Evolutionary conservation across 1,140 invertebrate species (phyloP).

Genomic region (Andricus grossulariae): DNA sequence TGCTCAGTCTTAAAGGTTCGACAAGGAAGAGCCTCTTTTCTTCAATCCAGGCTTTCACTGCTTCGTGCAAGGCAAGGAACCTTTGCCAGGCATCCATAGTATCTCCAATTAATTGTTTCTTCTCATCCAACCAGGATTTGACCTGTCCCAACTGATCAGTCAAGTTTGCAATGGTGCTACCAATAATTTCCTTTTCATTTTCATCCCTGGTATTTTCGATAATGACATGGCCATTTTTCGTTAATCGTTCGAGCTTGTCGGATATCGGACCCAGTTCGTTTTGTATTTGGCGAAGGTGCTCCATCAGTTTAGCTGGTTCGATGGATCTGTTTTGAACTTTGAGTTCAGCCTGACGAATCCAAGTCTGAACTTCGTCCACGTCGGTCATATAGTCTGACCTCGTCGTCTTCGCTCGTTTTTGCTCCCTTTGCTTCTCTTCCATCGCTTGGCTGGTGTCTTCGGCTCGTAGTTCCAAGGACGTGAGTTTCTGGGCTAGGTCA

Average conservation of each 20-base stretch:
- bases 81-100: slow-evolving; percentile 91
- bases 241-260: slow-evolving; percentile 87
- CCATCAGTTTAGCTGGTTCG: slow-evolving; percentile 86
- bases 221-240: slow-evolving; percentile 86
- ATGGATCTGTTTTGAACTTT: slow-evolving; percentile 87
- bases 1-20: slow-evolving; percentile 85
- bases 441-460: slow-evolving; percentile 86
- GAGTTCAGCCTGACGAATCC: slow-evolving; percentile 88
- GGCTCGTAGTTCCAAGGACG: slow-evolving; percentile 85
- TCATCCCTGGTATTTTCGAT: slow-evolving; percentile 87
- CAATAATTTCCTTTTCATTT: slow-evolving; percentile 85
- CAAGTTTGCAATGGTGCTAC: slow-evolving; percentile 84
- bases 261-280: slow-evolving; percentile 83
- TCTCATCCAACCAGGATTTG: slow-evolving; percentile 86
- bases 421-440: slow-evolving; percentile 91
- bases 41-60: slow-evolving; percentile 88
- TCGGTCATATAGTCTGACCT: slow-evolving; percentile 87
- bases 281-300: slow-evolving; percentile 85
- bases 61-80: slow-evolving; percentile 88
- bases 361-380: slow-evolving; percentile 87
- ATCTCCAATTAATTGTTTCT: slow-evolving; percentile 89
- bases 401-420: slow-evolving; percentile 88
- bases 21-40: slow-evolving; percentile 88
- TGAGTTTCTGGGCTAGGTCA: slow-evolving; percentile 86
- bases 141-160: slow-evolving; percentile 88